These are phyloP conservation scores for Melanchra persicariae DNA, from an alignment of 2,888 invertebrate species.

Conservation along the genomic window DNA sequence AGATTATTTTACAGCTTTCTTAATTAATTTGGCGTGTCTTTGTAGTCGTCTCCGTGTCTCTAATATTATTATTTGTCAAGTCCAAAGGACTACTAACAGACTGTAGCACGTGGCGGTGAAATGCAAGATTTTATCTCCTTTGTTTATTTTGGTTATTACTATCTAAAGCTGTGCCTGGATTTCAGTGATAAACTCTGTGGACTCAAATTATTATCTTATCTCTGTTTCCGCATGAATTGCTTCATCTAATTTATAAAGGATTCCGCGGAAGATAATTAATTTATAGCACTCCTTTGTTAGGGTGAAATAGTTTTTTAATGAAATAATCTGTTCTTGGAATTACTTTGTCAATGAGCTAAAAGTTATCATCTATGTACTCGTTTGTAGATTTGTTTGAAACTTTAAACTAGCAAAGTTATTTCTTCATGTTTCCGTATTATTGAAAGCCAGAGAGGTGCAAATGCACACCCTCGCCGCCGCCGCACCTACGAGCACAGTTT, in stretches of 20 bases:
- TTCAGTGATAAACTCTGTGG: constrained; percentile 64
- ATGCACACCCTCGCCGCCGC: too few relatives aligned
- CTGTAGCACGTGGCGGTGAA: constrained; percentile 57
- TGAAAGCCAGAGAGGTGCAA: too few relatives aligned
- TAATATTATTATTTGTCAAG: constrained; percentile 20
- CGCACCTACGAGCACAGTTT: too few relatives aligned
- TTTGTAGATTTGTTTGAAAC: constrained; percentile 3
- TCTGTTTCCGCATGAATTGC: constrained; percentile 53
- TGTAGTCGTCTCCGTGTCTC: constrained; percentile 19
- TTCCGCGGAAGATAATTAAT: constrained; percentile 34
- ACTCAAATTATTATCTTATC: constrained; percentile 59
- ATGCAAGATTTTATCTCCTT: constrained; percentile 64
- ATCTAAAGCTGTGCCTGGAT: constrained; percentile 65
- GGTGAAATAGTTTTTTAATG: constrained; percentile 24
- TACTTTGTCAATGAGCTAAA: background rate
- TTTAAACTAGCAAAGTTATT: constrained; percentile 19
- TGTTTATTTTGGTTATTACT: constrained; percentile 73
- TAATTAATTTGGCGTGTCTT: constrained; percentile 29
- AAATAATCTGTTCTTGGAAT: constrained; percentile 30
- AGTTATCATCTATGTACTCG: constrained; percentile 21
- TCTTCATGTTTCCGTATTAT: too few relatives aligned
- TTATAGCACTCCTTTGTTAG: constrained; percentile 10
- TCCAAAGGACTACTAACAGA: constrained; percentile 40
- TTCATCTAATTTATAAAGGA: constrained; percentile 59
- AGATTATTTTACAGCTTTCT: constrained; percentile 19